These are phyloP conservation scores for Nothobranchius furzeri DNA, from an alignment of 2,113 vertebrate species.

Conservation along the genomic window DNA sequence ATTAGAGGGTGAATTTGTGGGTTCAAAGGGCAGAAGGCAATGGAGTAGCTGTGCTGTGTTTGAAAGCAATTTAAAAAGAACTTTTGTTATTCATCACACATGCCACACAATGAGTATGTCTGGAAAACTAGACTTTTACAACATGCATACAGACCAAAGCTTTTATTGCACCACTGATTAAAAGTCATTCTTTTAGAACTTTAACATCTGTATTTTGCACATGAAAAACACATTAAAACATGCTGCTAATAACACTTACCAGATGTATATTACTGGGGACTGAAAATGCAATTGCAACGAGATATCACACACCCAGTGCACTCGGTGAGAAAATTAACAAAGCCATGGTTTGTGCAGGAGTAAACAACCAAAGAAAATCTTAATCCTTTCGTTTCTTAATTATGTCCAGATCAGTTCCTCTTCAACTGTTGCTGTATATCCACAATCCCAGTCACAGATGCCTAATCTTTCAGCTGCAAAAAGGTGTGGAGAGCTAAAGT, in stretches of 20 bases:
- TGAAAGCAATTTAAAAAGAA: not conserved
- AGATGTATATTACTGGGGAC: constrained; percentile 27
- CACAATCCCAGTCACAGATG: constrained; percentile 32
- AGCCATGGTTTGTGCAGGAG: constrained; percentile 61
- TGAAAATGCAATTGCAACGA: constrained; percentile 35
- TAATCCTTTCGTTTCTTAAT: constrained; percentile 17
- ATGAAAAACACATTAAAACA: constrained; percentile 6
- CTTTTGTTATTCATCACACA: not conserved
- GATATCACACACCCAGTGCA: constrained; percentile 51
- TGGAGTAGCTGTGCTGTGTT: not conserved
- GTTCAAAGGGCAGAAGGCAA: not conserved
- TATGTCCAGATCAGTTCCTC: constrained; percentile 11
- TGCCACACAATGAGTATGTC: not conserved
- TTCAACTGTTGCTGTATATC: constrained; percentile 32
- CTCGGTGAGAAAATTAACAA: constrained; percentile 24
- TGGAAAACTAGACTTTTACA: not conserved
- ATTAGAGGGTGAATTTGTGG: not conserved
- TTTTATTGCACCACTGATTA: not conserved
- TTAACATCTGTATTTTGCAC: not conserved
- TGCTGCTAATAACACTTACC: constrained; percentile 47
- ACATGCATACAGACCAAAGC: not conserved
- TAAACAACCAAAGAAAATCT: constrained; percentile 16
- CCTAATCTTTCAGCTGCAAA: constrained; percentile 45
- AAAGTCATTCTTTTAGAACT: not conserved
- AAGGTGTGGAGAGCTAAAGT: constrained; percentile 54